A percentile compares a stretch with the other conserved stretches of the same genome.
Conservation (phyloP, 1,140 invertebrate species). For the Eriosoma lanigerum region DNA sequence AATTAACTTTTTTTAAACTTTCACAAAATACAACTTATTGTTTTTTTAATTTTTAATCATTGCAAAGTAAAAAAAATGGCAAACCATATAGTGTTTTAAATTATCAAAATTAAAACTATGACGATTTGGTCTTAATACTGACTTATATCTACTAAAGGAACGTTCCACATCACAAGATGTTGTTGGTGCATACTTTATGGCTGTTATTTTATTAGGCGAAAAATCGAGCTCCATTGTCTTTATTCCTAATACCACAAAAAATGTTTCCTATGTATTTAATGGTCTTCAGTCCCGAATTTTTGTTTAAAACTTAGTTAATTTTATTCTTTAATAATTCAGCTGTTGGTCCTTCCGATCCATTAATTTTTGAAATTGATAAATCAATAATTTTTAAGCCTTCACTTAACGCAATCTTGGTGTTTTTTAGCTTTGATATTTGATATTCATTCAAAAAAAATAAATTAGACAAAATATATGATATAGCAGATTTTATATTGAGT, state of each 20-base stretch:
- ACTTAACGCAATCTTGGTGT: not conserved
- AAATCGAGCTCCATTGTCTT: no score
- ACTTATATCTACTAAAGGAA: not conserved
- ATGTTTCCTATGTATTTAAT: not conserved
- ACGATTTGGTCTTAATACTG: not conserved
- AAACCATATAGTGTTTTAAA: not conserved
- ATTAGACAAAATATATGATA: not conserved
- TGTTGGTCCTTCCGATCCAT: not conserved
- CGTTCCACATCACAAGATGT: not conserved
- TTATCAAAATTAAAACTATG: not conserved
- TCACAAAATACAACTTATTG: not conserved
- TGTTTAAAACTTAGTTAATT: not conserved
- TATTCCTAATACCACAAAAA: not conserved
- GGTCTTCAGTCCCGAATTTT: not conserved
- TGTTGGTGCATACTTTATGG: not conserved
- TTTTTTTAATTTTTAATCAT: not conserved
- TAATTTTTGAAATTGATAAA: no score
- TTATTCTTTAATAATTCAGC: constrained; percentile 9
- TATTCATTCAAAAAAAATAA: not conserved
- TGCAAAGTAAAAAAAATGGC: not conserved
- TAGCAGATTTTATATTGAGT: not conserved
- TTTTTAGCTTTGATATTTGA: not conserved
- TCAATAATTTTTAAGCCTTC: no score
- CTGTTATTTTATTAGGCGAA: not conserved
- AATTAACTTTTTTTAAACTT: not conserved